Base-by-base conservation (phyloP, 2,888 invertebrate species). In the Eutolmus rufibarbis region DNA sequence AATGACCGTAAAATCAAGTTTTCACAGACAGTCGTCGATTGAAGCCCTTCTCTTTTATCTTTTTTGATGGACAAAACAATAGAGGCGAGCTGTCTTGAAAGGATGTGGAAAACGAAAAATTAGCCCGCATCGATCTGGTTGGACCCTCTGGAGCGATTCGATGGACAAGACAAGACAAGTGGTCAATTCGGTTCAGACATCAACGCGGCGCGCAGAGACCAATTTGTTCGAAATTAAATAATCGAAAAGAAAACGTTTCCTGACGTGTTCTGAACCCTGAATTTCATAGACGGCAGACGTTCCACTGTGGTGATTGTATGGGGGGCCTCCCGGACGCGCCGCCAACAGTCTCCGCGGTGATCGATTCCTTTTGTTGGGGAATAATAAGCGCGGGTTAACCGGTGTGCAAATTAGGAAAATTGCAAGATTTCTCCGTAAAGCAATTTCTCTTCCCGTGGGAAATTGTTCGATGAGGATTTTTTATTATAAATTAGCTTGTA, bases 211-310 rank as follows among this genome's bases (percentile, higher is more conserved):
- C 8, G 81, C 51, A 16, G 51, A 66, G 66, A 66, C 81, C 81
- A 81, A 81, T 81, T 81, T 81, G 51, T 31, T 51, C 81, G 81
- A 81, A 81, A 81, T 51, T 81, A 81, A 81, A 81, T 81, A 81
- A 81, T 81, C 81, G 81, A 81, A 81, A 78, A 51, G 56, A 81
- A 81, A 81, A 81, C 81, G 81, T 81, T 81, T 81, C 81, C 51
- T 81, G 81, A 81, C 81, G 81, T 81, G 51, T 56, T 81, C 81
- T 56, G 56, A 81, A 56, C 81, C 28, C 81, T 56, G 51, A 78
- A 43, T 56, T 81, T 81, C 56, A 56, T 51, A 56, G 81, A 51
- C 81, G 31, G 28, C 81, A n/a, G 46, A 43, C 34, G 81, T 19
- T 43, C n/a, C 46, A 31, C n/a, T 51, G 28, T 81, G 51, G 14